These are phyloP conservation scores for Pimpla rufipes DNA, from an alignment of 2,888 invertebrate species.

Conservation along the genomic window DNA sequence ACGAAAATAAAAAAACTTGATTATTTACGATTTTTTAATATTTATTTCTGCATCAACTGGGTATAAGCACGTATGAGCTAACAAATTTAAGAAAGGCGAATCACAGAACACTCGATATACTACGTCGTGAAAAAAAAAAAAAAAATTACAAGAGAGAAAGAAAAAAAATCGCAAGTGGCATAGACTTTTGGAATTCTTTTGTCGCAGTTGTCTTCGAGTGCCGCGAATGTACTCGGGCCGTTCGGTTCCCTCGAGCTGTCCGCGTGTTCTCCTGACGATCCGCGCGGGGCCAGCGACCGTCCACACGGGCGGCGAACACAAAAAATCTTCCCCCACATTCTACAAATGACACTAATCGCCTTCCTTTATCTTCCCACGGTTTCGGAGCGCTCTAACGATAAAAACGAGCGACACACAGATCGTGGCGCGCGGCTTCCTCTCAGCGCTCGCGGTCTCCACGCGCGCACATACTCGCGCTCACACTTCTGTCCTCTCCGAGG, in stretches of 20 bases:
- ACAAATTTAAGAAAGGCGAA: no score
- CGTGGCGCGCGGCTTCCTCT: slow-evolving; percentile 58
- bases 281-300: slow-evolving; percentile 62
- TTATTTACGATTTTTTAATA: no score
- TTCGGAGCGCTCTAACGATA: slow-evolving; percentile 76
- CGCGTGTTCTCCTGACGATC: slow-evolving; percentile 44
- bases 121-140: background rate
- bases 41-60: no score
- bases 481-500: background rate
- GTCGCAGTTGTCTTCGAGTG: background rate
- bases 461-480: slow-evolving; percentile 23
- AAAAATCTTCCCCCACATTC: slow-evolving; percentile 82
- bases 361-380: slow-evolving; percentile 85
- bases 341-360: slow-evolving; percentile 85
- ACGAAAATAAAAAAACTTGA: no score
- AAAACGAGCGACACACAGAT: slow-evolving; percentile 76
- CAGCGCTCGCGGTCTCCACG: slow-evolving; percentile 21
- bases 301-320: slow-evolving; percentile 70
- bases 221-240: background rate
- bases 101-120: no score
- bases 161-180: no score
- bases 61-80: no score
- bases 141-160: background rate
- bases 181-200: slow-evolving; percentile 1
- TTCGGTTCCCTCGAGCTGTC: slow-evolving; percentile 5